phyloP scores from a whole-genome alignment of 2,888 invertebrate species.

The Eupithecia exiguata region DNA sequence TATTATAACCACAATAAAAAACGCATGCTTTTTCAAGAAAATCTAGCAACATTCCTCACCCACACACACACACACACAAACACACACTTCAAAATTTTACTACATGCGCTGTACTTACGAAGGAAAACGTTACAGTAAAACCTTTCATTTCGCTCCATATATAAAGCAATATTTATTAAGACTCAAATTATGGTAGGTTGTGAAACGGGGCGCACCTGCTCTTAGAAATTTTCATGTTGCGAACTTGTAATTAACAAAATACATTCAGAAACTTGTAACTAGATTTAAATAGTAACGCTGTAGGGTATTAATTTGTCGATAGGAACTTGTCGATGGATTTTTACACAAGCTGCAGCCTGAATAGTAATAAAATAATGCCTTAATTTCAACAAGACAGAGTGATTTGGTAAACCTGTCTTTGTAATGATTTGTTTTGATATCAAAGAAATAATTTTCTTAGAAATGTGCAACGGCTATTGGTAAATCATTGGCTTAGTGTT shows the following conservation, averaged over 20 bases:
- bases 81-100: slow-evolving; percentile 1
- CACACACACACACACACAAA: too few species aligned
- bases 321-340: slow-evolving; percentile 32
- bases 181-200: slow-evolving; percentile 53
- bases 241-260: slow-evolving; percentile 83
- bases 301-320: slow-evolving; percentile 47
- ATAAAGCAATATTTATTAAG: slow-evolving; percentile 66
- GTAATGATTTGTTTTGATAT: too few species aligned
- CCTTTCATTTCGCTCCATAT: slow-evolving; percentile 26
- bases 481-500: too few species aligned
- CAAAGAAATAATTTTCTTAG: too few species aligned
- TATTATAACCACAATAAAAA: neutral
- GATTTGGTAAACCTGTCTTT: neutral
- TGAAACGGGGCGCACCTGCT: slow-evolving; percentile 65
- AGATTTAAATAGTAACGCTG: slow-evolving; percentile 82
- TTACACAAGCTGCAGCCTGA: neutral
- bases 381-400: neutral
- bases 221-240: slow-evolving; percentile 75
- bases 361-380: neutral
- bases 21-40: neutral
- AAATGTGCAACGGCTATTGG: too few species aligned
- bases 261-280: slow-evolving; percentile 83
- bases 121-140: slow-evolving; percentile 23
- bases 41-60: slow-evolving; percentile 8
- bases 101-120: neutral